A percentile compares a stretch with the other conserved stretches of the same genome.
phyloP scores from a whole-genome alignment of 2,113 vertebrate genomes.

The Epinephelus lanceolatus region DNA sequence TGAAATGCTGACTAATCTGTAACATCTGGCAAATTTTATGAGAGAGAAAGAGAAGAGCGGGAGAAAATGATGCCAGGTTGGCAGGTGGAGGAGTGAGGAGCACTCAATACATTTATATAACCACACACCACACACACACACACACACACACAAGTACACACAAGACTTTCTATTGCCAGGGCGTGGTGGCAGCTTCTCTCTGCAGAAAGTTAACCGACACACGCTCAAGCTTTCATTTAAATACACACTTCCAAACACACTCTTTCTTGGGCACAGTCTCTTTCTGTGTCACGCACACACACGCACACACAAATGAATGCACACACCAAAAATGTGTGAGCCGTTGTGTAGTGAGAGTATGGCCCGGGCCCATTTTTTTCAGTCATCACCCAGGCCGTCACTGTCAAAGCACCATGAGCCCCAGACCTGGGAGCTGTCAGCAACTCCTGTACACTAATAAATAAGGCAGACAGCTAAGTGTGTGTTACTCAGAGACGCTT shows the following conservation, averaged over 20 bases:
- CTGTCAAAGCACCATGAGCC: constrained; percentile 37
- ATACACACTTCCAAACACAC: neutral
- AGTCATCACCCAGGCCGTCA: constrained; percentile 55
- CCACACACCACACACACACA: constrained; percentile 42
- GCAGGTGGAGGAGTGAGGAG: constrained; percentile 72
- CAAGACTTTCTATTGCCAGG: constrained; percentile 49
- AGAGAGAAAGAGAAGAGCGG: constrained; percentile 48
- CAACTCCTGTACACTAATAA: constrained; percentile 68
- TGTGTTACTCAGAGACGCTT: constrained; percentile 18
- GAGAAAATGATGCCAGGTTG: constrained; percentile 66
- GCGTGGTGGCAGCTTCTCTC: constrained; percentile 46
- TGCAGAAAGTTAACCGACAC: constrained; percentile 48
- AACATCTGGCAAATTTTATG: constrained; percentile 78
- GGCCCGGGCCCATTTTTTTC: constrained; percentile 36
- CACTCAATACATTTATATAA: constrained; percentile 45
- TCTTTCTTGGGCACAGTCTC: neutral
- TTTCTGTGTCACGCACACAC: neutral
- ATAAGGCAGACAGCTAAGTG: constrained; percentile 42
- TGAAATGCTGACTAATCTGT: constrained; percentile 76
- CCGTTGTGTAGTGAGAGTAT: constrained; percentile 6
- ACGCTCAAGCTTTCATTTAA: constrained; percentile 9
- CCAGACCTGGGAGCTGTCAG: constrained; percentile 72
- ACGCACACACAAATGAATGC: neutral
- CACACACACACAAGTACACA: constrained; percentile 43
- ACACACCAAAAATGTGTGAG: constrained; percentile 10